Evolutionary conservation across 2,113 vertebrate species (phyloP), one percentile per base, ranked within the genome.

Genomic region (Heloderma charlesbogerti): DNA sequence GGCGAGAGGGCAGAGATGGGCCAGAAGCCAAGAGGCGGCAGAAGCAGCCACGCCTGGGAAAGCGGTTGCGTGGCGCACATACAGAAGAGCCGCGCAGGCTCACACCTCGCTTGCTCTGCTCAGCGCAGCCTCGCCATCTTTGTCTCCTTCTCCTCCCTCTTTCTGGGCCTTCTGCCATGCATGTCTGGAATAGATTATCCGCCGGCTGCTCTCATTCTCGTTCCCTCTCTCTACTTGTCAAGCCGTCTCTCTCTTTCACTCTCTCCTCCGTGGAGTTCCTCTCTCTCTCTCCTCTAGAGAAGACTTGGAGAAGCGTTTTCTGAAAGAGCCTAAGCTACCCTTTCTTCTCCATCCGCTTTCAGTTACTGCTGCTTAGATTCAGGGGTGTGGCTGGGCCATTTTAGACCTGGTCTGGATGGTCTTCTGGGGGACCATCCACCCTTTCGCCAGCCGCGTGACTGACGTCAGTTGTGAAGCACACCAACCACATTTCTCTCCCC

Each of bases 151-250:
- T 67, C 1, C 85, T 86, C 5, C 71, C 34, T 15, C 9, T 40
- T 87, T 60, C 54, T 87, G 86, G 72, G 86, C 86, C 51, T 77
- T 45, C 72, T 87, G 86, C 72, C 86, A 87, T 63, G 54, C n/a
- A 60, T 77, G n/a, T 77, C 86, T 87, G 86, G 86, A 87, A 87
- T 31, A 77, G 72, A 87, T 87, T 87, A 87, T 77, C 72, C 12
- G 9, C 72, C 54, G 75, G 20, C 27, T 15, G n/a, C 29, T 9
- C 86, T 87, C 37, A 15, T 18, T 54, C 51, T 54, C 37, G 15
- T 18, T 54, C 51, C 10, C 51, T 54, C 51, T 12, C 51, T 54
- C 51, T 54, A 54, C 51, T 54, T 54, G 51, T 54, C 51, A 54
- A 12, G 51, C 51, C 51, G 10, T 54, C 31, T 72, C 43, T 43